A percentile compares a stretch with the other conserved stretches of the same genome.
Evolutionary conservation across 1,140 invertebrate genomes (phyloP).

Genomic region (Orussus abietinus): DNA sequence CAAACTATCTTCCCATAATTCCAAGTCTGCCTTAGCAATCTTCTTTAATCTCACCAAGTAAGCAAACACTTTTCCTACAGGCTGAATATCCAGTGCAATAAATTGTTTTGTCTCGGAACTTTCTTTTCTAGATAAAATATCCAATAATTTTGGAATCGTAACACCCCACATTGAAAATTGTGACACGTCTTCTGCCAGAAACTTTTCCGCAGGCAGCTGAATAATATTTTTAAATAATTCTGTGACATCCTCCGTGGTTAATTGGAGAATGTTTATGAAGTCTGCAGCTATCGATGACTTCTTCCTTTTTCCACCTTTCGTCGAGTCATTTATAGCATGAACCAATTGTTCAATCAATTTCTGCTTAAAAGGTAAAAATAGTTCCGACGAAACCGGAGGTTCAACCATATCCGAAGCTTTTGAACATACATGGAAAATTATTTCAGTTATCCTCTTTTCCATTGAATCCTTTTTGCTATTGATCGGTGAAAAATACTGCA

Average conservation of each 20-base stretch:
- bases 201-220: constrained; percentile 23
- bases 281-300: constrained; percentile 10
- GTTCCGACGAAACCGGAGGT: not conserved
- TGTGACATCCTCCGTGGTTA: constrained; percentile 18
- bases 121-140: constrained; percentile 21
- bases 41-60: constrained; percentile 30
- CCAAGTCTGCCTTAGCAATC: constrained; percentile 41
- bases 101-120: constrained; percentile 8
- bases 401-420: constrained; percentile 19
- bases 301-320: constrained; percentile 6
- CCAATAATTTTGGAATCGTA: constrained; percentile 33
- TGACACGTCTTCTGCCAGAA: constrained; percentile 24
- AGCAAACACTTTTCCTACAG: constrained; percentile 25
- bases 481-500: constrained; percentile 56
- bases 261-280: constrained; percentile 30
- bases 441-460: constrained; percentile 46
- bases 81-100: constrained; percentile 20
- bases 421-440: constrained; percentile 43
- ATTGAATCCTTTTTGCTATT: constrained; percentile 38
- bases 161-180: constrained; percentile 34
- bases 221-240: constrained; percentile 27
- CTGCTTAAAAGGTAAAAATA: constrained; percentile 32
- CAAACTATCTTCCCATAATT: constrained; percentile 54
- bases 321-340: constrained; percentile 11
- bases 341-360: constrained; percentile 33